Conservation (phyloP, 2,888 invertebrate genomes). For the Sturmia bella region DNA sequence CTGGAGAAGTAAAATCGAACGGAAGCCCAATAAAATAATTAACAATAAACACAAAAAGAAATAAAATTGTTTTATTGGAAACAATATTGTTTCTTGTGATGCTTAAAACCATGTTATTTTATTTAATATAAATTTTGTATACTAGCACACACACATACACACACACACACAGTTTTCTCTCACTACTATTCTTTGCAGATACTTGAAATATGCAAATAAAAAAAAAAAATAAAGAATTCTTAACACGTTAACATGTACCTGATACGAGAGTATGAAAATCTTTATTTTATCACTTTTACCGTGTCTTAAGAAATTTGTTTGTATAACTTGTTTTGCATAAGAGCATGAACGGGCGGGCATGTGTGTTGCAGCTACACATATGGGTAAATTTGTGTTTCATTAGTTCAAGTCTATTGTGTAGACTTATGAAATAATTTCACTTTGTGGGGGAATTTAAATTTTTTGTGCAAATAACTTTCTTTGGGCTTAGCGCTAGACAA, state of each 20-base stretch:
- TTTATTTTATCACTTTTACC: constrained; percentile 11
- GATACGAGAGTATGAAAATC: constrained; percentile 33
- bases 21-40: too few species aligned
- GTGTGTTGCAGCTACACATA: not conserved
- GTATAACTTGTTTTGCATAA: not conserved
- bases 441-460: constrained; percentile 45
- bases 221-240: constrained; percentile 35
- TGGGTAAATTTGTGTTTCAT: constrained; percentile 33
- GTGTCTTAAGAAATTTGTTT: constrained; percentile 46
- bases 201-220: not conserved
- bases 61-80: constrained; percentile 19
- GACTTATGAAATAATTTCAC: constrained; percentile 59
- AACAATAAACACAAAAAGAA: too few species aligned
- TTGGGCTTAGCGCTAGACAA: constrained; percentile 21
- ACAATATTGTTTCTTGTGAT: constrained; percentile 20
- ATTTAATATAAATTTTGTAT: not conserved
- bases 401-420: constrained; percentile 50
- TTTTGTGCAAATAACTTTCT: constrained; percentile 33
- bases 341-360: not conserved
- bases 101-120: not conserved
- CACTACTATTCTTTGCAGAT: not conserved
- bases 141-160: not conserved
- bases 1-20: too few species aligned
- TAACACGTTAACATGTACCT: constrained; percentile 14
- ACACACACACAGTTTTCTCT: not conserved